These are phyloP conservation scores for Phaenicophaeus curvirostris DNA, from an alignment of 2,797 vertebrate genomes.

Conservation along the genomic window DNA sequence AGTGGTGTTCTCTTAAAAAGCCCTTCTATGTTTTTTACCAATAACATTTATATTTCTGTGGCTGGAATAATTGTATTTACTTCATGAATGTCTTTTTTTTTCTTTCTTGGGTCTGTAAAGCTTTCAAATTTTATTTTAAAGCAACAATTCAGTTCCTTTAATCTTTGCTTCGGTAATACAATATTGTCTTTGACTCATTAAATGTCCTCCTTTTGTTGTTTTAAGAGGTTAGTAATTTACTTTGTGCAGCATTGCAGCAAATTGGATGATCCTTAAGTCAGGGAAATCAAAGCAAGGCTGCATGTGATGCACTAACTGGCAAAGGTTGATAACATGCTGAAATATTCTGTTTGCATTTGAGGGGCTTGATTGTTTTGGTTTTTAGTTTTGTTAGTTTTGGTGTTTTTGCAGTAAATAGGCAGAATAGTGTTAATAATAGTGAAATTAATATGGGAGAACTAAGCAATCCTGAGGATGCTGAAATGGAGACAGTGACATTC, in stretches of 20 bases:
- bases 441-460: not conserved
- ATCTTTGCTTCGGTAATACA: conserved; percentile 31
- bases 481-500: not conserved
- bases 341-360: not conserved
- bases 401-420: not conserved
- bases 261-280: conserved; percentile 29
- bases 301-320: not conserved
- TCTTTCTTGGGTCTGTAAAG: not conserved
- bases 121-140: conserved; percentile 39
- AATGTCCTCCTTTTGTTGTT: conserved; percentile 7
- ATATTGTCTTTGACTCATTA: conserved; percentile 53
- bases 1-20: conserved; percentile 9
- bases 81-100: not conserved
- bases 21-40: conserved; percentile 17
- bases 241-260: conserved; percentile 54
- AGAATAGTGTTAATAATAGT: not conserved
- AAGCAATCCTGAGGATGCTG: not conserved
- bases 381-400: not conserved
- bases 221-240: conserved; percentile 37
- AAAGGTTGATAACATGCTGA: not conserved
- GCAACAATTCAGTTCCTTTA: conserved; percentile 9
- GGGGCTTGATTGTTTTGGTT: not conserved
- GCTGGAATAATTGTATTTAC: conserved; percentile 28
- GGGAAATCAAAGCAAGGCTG: conserved; percentile 27
- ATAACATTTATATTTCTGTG: conserved; percentile 15